These are phyloP conservation scores for Perca fluviatilis DNA, from an alignment of 2,113 vertebrate genomes.

Conservation along the genomic window DNA sequence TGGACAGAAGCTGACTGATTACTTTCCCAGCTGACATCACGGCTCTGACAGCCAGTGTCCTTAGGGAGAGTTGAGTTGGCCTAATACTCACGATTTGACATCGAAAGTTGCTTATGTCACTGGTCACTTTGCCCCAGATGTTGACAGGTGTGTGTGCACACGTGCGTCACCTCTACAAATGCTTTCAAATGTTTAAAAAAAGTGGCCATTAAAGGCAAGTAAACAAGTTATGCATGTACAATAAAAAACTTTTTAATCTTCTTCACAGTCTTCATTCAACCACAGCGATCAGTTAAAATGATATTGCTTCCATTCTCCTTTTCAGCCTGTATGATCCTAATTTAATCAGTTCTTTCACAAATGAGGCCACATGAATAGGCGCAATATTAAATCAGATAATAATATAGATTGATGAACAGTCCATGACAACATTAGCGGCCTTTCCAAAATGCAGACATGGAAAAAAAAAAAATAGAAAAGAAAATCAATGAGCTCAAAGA, in stretches of 20 bases:
- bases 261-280: conserved; percentile 43
- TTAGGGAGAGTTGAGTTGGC: conserved; percentile 45
- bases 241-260: conserved; percentile 63
- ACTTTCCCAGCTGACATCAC: conserved; percentile 65
- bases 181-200: not conserved
- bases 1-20: conserved; percentile 70
- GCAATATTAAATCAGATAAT: conserved; percentile 85
- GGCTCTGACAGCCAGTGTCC: conserved; percentile 62
- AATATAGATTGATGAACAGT: conserved; percentile 88
- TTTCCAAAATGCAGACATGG: conserved; percentile 75
- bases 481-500: conserved; percentile 84
- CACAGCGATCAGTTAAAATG: conserved; percentile 59
- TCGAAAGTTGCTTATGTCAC: conserved; percentile 52
- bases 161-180: not conserved
- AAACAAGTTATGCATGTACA: conserved; percentile 8
- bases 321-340: conserved; percentile 74
- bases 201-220: not conserved
- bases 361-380: conserved; percentile 81
- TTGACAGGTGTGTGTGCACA: conserved; percentile 3
- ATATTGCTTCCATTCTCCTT: conserved; percentile 64
- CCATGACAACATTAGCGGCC: conserved; percentile 86
- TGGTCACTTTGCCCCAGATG: conserved; percentile 12
- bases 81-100: conserved; percentile 63
- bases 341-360: conserved; percentile 81
- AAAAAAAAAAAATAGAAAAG: not conserved